These are phyloP conservation scores for Maccullochella peelii DNA, from an alignment of 2,113 vertebrate species.

Conservation along the genomic window DNA sequence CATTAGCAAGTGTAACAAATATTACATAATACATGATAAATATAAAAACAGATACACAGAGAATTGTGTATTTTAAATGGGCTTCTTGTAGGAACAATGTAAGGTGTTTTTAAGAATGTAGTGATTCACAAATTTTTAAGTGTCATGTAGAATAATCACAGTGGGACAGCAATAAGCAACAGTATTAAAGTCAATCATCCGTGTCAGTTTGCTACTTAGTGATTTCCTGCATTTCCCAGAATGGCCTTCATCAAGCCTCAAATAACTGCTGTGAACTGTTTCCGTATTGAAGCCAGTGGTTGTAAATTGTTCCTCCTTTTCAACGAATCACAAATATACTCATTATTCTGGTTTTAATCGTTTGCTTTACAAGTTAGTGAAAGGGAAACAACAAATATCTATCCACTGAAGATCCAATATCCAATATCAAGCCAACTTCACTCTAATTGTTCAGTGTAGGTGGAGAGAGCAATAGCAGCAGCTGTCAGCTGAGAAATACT, in stretches of 20 bases:
- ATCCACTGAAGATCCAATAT: slow-evolving; percentile 35
- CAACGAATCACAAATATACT: slow-evolving; percentile 1
- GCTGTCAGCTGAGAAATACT: slow-evolving; percentile 27
- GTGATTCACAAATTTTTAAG: slow-evolving; percentile 2
- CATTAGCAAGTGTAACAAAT: neutral
- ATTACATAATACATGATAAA: neutral
- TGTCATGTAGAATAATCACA: neutral
- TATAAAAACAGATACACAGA: neutral
- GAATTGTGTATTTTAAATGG: neutral
- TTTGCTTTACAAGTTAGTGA: slow-evolving; percentile 45
- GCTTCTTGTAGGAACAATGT: neutral
- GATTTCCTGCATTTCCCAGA: slow-evolving; percentile 45
- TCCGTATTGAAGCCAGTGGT: slow-evolving; percentile 34
- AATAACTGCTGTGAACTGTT: neutral
- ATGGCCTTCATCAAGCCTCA: slow-evolving; percentile 29
- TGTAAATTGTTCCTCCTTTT: slow-evolving; percentile 47
- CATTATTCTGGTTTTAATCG: slow-evolving; percentile 48
- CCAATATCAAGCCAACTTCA: slow-evolving; percentile 18
- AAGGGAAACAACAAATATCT: slow-evolving; percentile 39
- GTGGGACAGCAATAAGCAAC: slow-evolving; percentile 8
- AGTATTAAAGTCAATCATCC: slow-evolving; percentile 18
- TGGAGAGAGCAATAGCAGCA: slow-evolving; percentile 27
- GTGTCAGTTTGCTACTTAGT: slow-evolving; percentile 11
- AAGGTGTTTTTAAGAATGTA: neutral
- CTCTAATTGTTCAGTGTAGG: slow-evolving; percentile 51